A percentile compares a stretch with the other conserved stretches of the same genome.
Conservation (phyloP, 2,888 invertebrate species). For the Erannis defoliaria region DNA sequence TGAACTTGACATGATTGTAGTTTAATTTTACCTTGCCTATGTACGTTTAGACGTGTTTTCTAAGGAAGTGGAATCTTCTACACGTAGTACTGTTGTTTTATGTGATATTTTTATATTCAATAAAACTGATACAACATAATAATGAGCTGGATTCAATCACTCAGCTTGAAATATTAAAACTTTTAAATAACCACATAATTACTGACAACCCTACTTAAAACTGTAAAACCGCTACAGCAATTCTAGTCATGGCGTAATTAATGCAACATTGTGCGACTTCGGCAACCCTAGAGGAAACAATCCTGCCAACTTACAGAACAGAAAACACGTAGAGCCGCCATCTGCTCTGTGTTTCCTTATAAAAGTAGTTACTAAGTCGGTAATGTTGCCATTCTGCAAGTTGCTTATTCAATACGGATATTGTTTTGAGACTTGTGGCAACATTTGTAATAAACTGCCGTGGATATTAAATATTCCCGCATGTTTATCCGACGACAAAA, state of each 20-base stretch:
- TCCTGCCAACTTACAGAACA: constrained; percentile 25
- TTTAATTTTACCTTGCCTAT: no score
- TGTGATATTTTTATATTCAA: no score
- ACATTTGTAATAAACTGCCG: constrained; percentile 3
- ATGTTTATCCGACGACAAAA: no score
- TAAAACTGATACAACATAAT: no score
- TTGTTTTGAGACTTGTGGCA: constrained; percentile 10
- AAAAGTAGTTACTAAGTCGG: constrained; percentile 21
- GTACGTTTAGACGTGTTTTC: no score
- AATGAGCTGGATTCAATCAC: no score
- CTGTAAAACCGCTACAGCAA: constrained; percentile 4
- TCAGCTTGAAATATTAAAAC: no score
- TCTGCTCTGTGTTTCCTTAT: constrained; percentile 27
- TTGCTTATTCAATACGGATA: constrained; percentile 16
- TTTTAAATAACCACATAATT: background rate
- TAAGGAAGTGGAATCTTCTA: no score
- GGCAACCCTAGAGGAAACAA: constrained; percentile 22
- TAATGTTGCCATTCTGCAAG: constrained; percentile 6
- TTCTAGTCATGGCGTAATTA: constrained; percentile 29
- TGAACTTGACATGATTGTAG: no score
- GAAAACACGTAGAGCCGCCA: constrained; percentile 19
- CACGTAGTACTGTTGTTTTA: no score
- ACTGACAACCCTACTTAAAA: constrained; percentile 8
- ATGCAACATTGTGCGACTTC: constrained; percentile 28
- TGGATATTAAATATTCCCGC: background rate